Evolutionary conservation across 1,140 invertebrate genomes (phyloP), one percentile per base, ranked within the genome.

Genomic region (Drosophila bifasciata): DNA sequence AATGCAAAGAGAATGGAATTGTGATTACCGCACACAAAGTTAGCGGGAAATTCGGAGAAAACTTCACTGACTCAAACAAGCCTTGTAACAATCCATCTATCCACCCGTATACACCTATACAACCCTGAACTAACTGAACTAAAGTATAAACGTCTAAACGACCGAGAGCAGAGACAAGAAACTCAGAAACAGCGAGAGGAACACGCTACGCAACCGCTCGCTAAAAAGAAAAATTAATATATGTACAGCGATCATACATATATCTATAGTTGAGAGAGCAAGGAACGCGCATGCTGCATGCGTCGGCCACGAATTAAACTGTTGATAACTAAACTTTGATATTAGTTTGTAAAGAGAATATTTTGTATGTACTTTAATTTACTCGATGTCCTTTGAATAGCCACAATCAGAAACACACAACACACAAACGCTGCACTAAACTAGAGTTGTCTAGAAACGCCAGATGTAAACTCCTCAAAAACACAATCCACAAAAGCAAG

Each of bases 251-350:
- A 32, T 40, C 15, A 50, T 51, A 58, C 51, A 71, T 48, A 36
- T 41, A 57, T 25, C 15, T 44, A 45, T 28, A 41, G 19, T 32
- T 43, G 92, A 90, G 92, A 91, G 88, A 90, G 79, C 78, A 90
- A 80, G 75, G 67, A 79, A 85, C 89, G 53, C 96, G 84, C 83
- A 83, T 88, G 83, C 52, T 68, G 73, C 81, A 86, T 85, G 83
- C 74, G 78, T 55, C 53, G 69, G 61, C 69, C 71, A 85, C 69
- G 63, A 90, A 90, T 89, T 89, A 89, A 90, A 90, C 89, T 90
- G 89, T 89, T 90, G 89, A 90, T 90, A 90, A 83, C 70, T 96
- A 95, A 94, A 97, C 96, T 96, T 96, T 92, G 97, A 94, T 90
- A 96, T 96, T 93, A 98, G 98, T 91, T 98, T 98, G 75, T 88